Percentiles rank a stretch among this genome's conserved stretches.
phyloP scores from a whole-genome alignment of 2,797 vertebrate genomes.

The Carduelis carduelis region DNA sequence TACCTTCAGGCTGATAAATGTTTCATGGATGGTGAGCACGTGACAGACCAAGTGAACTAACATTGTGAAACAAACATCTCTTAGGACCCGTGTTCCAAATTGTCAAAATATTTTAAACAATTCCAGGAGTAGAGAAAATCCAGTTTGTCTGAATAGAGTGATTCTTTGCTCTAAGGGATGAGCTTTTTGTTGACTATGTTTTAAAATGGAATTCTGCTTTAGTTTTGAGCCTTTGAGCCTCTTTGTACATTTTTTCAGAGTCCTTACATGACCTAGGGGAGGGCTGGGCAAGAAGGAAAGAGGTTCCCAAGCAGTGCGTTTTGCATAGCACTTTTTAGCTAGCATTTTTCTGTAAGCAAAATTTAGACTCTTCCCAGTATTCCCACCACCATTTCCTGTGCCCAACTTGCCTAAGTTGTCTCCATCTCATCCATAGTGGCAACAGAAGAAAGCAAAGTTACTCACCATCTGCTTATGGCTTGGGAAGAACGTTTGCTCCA shows the following conservation, averaged over 20 bases:
- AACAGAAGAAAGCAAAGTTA: constrained; percentile 45
- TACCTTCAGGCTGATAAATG: neutral
- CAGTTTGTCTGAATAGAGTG: neutral
- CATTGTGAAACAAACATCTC: neutral
- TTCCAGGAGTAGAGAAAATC: neutral
- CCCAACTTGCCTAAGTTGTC: neutral
- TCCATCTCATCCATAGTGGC: neutral
- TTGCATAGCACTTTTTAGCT: neutral
- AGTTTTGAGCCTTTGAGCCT: neutral
- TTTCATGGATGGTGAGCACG: neutral
- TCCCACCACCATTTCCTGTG: neutral
- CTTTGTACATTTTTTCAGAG: neutral
- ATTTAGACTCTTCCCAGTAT: neutral
- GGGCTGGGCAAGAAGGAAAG: neutral
- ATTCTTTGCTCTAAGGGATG: neutral
- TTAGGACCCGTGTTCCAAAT: neutral
- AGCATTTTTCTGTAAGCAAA: neutral
- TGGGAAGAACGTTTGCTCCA: constrained; percentile 94
- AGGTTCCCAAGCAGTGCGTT: neutral
- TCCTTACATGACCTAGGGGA: neutral
- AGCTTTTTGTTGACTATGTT: neutral
- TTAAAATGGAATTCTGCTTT: neutral
- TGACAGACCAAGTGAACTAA: neutral
- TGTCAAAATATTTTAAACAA: neutral
- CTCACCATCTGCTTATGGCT: constrained; percentile 97